Conservation (phyloP, 2,797 vertebrate species). For the Notamacropus eugenii region DNA sequence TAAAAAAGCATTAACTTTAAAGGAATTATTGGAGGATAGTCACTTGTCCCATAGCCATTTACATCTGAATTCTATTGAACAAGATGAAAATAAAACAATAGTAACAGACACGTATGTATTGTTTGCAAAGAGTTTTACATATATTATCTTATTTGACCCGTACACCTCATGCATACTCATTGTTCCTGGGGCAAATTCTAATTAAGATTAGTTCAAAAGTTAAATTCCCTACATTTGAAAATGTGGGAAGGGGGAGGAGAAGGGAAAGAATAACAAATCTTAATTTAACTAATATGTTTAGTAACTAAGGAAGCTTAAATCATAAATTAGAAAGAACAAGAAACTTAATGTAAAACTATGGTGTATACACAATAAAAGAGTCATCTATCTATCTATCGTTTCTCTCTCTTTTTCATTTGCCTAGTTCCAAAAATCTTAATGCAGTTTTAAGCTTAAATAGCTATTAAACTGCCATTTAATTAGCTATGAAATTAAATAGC, state of each 20-base stretch:
- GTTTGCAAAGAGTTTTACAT: neutral
- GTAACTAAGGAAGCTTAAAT: constrained; percentile 65
- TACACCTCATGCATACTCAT: neutral
- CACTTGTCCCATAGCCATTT: neutral
- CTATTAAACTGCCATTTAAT: neutral
- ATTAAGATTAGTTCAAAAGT: constrained; percentile 56
- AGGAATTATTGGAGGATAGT: neutral
- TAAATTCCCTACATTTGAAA: constrained; percentile 46
- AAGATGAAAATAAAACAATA: neutral
- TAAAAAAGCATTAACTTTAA: neutral
- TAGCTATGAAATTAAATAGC: neutral
- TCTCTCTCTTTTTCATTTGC: neutral
- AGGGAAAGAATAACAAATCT: constrained; percentile 42
- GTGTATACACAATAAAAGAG: constrained; percentile 33
- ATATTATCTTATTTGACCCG: neutral
- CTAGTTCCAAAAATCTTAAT: neutral
- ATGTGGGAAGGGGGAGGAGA: neutral
- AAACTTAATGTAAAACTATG: constrained; percentile 65
- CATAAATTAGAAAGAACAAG: constrained; percentile 67
- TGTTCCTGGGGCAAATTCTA: constrained; percentile 52
- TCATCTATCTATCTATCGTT: neutral
- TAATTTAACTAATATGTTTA: constrained; percentile 68
- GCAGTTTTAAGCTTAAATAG: neutral
- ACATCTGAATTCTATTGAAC: neutral
- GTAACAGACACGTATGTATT: neutral